Conservation (phyloP, 2,113 vertebrate genomes). For the Microcebus lehilahytsara region DNA sequence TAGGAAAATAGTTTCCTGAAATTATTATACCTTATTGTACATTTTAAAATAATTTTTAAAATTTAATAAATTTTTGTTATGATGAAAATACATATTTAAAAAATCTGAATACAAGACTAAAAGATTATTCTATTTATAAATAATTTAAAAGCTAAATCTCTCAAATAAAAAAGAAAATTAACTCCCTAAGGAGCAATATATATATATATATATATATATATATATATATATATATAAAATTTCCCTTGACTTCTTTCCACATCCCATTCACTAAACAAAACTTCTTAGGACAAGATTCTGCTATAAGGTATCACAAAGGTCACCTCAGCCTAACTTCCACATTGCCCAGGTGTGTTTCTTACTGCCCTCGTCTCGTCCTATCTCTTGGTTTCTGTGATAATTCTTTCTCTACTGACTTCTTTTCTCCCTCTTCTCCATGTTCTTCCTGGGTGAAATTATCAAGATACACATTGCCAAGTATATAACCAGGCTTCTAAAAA, state of each 20-base stretch:
- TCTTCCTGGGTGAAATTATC: neutral
- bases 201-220: too few species aligned
- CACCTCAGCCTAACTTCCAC: fast-evolving
- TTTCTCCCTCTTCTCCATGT: neutral
- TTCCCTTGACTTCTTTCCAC: neutral
- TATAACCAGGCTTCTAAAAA: neutral
- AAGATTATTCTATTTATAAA: neutral
- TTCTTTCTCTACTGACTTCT: neutral
- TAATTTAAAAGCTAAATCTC: neutral
- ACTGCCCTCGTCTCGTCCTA: fast-evolving
- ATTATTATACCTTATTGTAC: neutral
- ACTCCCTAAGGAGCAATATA: neutral
- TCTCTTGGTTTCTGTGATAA: neutral
- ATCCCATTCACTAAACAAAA: too few species aligned
- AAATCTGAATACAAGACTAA: neutral
- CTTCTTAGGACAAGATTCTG: fast-evolving
- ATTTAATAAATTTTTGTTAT: neutral
- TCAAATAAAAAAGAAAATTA: neutral
- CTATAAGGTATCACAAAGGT: neutral
- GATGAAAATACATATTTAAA: neutral
- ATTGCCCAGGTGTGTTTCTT: fast-evolving
- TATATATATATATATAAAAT: too few species aligned
- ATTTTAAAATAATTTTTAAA: neutral
- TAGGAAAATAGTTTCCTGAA: neutral
- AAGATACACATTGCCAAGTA: neutral